Conservation (phyloP, 2,888 invertebrate genomes). For the Oscheius myriophilus region DNA sequence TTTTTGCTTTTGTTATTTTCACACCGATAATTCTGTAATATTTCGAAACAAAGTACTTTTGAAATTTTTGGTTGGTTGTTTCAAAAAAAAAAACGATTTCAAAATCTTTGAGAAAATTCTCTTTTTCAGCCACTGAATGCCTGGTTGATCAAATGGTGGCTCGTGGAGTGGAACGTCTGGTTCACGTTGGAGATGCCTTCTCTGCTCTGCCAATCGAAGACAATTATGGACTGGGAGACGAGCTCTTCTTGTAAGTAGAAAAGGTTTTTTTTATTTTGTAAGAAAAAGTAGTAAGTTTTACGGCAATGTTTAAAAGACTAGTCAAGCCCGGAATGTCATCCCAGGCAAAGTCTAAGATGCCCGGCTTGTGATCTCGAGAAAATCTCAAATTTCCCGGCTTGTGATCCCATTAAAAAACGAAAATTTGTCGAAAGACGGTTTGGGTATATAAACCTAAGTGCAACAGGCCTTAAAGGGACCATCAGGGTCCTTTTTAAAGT, state of each 20-base stretch:
- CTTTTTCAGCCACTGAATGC: slow-evolving; percentile 57
- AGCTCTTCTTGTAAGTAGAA: slow-evolving; percentile 52
- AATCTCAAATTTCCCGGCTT: too few relatives aligned
- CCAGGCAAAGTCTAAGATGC: too few relatives aligned
- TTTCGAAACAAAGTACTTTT: not conserved
- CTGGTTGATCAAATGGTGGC: slow-evolving; percentile 58
- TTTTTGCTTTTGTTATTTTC: not conserved
- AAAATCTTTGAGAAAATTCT: not conserved
- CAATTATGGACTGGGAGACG: slow-evolving; percentile 66
- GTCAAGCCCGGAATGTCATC: too few relatives aligned
- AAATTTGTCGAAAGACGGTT: too few relatives aligned
- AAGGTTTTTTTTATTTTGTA: slow-evolving; percentile 2
- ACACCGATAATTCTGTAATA: not conserved
- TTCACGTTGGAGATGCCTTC: slow-evolving; percentile 66
- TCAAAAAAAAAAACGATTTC: not conserved
- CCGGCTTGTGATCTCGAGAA: too few relatives aligned
- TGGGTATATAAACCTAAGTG: too few relatives aligned
- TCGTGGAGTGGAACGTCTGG: slow-evolving; percentile 48
- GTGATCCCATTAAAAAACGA: too few relatives aligned
- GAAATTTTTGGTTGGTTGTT: not conserved
- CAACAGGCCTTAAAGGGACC: too few relatives aligned
- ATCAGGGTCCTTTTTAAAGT: too few relatives aligned
- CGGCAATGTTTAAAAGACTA: not conserved
- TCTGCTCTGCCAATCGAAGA: slow-evolving; percentile 63
- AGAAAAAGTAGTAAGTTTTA: not conserved